These are phyloP conservation scores for Agrochola lota DNA, from an alignment of 2,888 invertebrate genomes.

Conservation along the genomic window DNA sequence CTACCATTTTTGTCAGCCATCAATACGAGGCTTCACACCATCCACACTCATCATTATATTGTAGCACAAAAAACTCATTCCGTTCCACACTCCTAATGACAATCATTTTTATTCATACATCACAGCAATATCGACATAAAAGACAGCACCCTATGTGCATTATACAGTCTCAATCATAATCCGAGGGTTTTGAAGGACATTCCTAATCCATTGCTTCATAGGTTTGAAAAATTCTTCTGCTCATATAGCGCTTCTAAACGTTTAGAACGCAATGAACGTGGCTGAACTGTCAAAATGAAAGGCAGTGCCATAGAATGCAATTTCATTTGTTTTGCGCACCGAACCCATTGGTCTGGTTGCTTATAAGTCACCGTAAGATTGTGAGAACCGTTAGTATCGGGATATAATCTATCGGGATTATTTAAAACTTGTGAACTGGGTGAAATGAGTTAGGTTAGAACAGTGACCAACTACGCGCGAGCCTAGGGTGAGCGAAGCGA, in stretches of 20 bases:
- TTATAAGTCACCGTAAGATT: background rate
- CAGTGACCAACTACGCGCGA: no score
- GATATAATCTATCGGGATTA: no score
- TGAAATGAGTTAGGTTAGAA: no score
- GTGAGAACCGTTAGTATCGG: no score
- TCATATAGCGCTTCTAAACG: no score
- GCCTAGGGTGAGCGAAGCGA: no score
- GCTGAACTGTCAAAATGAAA: background rate
- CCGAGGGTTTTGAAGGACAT: background rate
- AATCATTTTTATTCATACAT: background rate
- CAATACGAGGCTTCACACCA: background rate
- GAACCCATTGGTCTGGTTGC: background rate
- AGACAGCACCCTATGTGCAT: no score
- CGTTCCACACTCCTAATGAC: background rate
- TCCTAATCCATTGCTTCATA: background rate
- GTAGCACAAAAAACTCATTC: background rate
- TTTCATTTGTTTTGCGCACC: background rate
- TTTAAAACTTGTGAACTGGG: no score
- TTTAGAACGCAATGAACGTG: no score
- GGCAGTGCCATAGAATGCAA: background rate
- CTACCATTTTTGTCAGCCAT: background rate
- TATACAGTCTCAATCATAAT: background rate
- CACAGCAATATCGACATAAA: background rate
- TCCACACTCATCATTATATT: background rate
- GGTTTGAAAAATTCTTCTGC: background rate